These are phyloP conservation scores for Pseudochirops cupreus DNA, from an alignment of 2,797 vertebrate genomes.

Conservation along the genomic window DNA sequence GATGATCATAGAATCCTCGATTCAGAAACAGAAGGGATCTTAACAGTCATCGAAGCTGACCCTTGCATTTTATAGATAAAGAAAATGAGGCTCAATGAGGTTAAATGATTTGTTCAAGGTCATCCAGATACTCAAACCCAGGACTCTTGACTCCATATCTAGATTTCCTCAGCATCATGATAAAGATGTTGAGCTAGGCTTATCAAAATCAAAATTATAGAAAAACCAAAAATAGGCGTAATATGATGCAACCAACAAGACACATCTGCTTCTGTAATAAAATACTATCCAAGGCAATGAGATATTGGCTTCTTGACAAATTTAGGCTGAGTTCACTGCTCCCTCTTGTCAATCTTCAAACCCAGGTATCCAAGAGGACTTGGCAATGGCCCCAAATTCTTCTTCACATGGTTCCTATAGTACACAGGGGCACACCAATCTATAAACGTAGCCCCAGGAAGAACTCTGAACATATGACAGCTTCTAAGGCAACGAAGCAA, in stretches of 20 bases:
- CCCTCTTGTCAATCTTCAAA: background rate
- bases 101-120: background rate
- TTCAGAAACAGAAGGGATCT: background rate
- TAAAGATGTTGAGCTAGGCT: background rate
- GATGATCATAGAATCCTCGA: background rate
- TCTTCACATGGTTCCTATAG: background rate
- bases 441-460: background rate
- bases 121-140: background rate
- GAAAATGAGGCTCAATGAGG: background rate
- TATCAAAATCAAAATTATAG: background rate
- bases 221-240: background rate
- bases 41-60: background rate
- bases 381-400: background rate
- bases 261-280: background rate
- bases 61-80: background rate
- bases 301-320: background rate
- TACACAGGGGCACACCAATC: background rate
- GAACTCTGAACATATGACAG: background rate
- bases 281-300: background rate
- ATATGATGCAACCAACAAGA: background rate
- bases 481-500: background rate
- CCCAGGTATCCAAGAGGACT: background rate
- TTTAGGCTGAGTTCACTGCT: background rate
- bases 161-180: background rate
- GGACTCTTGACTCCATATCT: background rate